Evolutionary conservation across 2,888 invertebrate species (phyloP).

Genomic region (Agriotes lineatus): DNA sequence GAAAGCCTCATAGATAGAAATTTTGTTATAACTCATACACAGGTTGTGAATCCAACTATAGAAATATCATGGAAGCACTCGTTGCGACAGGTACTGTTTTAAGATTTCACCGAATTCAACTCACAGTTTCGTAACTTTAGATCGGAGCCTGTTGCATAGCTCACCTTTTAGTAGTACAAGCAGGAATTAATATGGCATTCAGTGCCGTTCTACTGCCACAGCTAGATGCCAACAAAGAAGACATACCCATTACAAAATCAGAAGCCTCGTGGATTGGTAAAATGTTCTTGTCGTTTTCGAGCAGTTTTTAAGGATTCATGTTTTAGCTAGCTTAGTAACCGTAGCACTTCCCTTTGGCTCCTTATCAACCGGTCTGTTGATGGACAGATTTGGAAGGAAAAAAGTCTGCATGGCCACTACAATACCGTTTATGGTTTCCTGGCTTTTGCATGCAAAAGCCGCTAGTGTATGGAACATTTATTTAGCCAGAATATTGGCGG

Average conservation of each 20-base stretch:
- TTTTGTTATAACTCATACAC: background rate
- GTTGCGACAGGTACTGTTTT: constrained; percentile 33
- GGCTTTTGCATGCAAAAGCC: constrained; percentile 67
- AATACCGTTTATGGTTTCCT: constrained; percentile 67
- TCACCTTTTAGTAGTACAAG: constrained; percentile 69
- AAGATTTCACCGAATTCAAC: background rate
- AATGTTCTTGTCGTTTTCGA: too few relatives aligned
- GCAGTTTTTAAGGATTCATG: too few relatives aligned
- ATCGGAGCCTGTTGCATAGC: constrained; percentile 66
- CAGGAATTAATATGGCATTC: constrained; percentile 72
- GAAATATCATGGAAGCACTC: constrained; percentile 38
- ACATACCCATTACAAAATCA: constrained; percentile 63
- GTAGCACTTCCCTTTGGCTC: constrained; percentile 70
- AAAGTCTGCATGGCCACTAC: constrained; percentile 65
- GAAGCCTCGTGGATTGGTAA: constrained; percentile 72
- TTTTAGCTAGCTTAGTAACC: constrained; percentile 70
- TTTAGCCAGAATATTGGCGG: constrained; percentile 68
- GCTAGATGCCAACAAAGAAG: constrained; percentile 61
- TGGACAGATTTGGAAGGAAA: constrained; percentile 71
- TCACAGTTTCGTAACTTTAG: constrained; percentile 54
- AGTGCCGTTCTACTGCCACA: constrained; percentile 70
- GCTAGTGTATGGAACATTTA: constrained; percentile 66
- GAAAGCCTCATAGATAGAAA: constrained; percentile 15
- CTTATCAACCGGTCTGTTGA: constrained; percentile 68
- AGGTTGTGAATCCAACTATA: background rate